Conservation (phyloP, 2,888 invertebrate species). For the Pteria penguin region DNA sequence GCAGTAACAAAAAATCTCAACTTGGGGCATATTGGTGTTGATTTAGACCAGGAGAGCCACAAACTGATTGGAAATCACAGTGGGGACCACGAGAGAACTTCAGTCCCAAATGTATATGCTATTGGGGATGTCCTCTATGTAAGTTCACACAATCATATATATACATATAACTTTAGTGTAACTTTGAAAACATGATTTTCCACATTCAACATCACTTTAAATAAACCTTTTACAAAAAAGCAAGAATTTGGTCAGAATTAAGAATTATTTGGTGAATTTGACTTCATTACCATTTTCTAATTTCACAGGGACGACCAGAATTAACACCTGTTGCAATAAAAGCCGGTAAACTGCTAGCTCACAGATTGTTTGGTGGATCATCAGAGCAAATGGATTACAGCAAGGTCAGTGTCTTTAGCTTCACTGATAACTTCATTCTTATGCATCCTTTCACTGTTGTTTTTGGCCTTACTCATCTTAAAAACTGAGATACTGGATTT, state of each 20-base stretch:
- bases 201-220: too few relatives aligned
- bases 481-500: too few relatives aligned
- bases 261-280: too few relatives aligned
- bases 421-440: not conserved
- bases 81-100: slow-evolving; percentile 62
- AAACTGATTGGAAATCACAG: slow-evolving; percentile 67
- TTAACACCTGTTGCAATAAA: slow-evolving; percentile 76
- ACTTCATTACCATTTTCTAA: not conserved
- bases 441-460: too few relatives aligned
- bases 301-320: slow-evolving; percentile 64
- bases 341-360: slow-evolving; percentile 72
- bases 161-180: too few relatives aligned
- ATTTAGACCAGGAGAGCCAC: slow-evolving; percentile 54
- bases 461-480: too few relatives aligned
- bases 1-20: slow-evolving; percentile 60
- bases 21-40: slow-evolving; percentile 59
- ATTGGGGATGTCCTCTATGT: slow-evolving; percentile 87
- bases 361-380: slow-evolving; percentile 67
- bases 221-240: too few relatives aligned
- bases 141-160: too few relatives aligned
- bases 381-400: slow-evolving; percentile 75
- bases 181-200: too few relatives aligned
- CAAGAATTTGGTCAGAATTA: too few relatives aligned
- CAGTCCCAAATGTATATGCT: slow-evolving; percentile 68
- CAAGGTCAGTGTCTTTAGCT: too few relatives aligned